A percentile compares a stretch with the other conserved stretches of the same genome.
Conservation (phyloP, 1,140 invertebrate species). For the Zaprionus inermis region DNA sequence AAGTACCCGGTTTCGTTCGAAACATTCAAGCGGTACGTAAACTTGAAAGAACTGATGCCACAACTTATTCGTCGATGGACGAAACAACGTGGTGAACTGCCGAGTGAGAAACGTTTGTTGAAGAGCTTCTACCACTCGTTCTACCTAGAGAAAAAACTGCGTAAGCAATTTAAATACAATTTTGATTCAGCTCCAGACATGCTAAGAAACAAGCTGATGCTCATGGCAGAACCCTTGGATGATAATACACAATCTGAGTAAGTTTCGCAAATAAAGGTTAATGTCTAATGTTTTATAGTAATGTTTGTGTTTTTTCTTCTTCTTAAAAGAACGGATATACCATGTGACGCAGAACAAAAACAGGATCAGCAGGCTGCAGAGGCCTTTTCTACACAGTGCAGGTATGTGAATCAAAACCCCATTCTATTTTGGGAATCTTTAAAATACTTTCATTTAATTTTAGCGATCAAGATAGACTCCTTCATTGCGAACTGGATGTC, state of each 20-base stretch:
- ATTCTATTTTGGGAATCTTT: too few species aligned
- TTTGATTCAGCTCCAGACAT: constrained; percentile 24
- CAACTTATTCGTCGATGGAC: not conserved
- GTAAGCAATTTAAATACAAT: constrained; percentile 25
- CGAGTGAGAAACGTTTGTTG: not conserved
- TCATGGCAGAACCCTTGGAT: not conserved
- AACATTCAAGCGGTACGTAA: constrained; percentile 26
- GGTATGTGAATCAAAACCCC: too few species aligned
- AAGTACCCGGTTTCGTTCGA: constrained; percentile 13
- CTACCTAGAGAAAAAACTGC: constrained; percentile 12
- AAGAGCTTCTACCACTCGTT: constrained; percentile 24
- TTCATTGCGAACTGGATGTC: constrained; percentile 12
- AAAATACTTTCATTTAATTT: too few species aligned
- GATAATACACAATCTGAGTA: not conserved
- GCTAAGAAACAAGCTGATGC: not conserved
- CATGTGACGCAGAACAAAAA: not conserved
- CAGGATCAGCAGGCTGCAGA: not conserved
- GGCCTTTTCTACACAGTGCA: not conserved
- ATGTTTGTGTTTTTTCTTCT: too few species aligned
- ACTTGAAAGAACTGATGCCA: constrained; percentile 13
- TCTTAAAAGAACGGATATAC: not conserved
- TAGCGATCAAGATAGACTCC: not conserved
- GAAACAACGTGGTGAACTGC: not conserved
- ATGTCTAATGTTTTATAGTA: too few species aligned
- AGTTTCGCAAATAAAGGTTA: not conserved